Evolutionary conservation across 2,888 invertebrate species (phyloP).

Genomic region (Amblyjoppa proteus): DNA sequence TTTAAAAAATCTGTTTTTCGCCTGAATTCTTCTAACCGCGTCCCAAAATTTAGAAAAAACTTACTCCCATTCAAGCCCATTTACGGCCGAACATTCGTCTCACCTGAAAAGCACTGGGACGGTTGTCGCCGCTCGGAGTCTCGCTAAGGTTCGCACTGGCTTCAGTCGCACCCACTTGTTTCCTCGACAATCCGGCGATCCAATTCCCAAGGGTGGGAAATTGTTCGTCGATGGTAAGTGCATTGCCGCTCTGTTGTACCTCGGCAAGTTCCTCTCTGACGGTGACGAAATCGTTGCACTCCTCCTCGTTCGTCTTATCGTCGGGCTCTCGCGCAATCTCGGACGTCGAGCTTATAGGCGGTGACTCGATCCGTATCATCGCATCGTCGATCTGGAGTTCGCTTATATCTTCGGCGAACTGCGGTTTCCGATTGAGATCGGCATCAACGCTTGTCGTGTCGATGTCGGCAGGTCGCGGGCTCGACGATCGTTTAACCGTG

Average conservation of each 20-base stretch:
- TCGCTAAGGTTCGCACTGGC: slow-evolving; percentile 25
- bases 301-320: slow-evolving; percentile 12
- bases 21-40: too few species aligned
- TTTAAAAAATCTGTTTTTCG: too few species aligned
- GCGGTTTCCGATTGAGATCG: slow-evolving; percentile 28
- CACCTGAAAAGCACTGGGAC: slow-evolving; percentile 58
- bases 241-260: slow-evolving; percentile 2
- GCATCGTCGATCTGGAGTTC: slow-evolving; percentile 17
- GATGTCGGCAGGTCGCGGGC: slow-evolving; percentile 37
- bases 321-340: slow-evolving; percentile 2
- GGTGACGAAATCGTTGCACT: slow-evolving; percentile 21
- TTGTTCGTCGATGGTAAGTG: slow-evolving; percentile 73
- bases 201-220: slow-evolving; percentile 81
- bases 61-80: too few species aligned
- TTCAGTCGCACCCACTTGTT: slow-evolving; percentile 27
- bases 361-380: neutral
- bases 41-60: too few species aligned
- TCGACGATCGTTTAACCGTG: slow-evolving; percentile 47
- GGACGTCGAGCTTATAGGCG: slow-evolving; percentile 42
- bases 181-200: slow-evolving; percentile 75
- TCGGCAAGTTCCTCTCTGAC: slow-evolving; percentile 24
- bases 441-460: slow-evolving; percentile 46
- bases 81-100: neutral
- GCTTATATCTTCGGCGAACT: neutral
- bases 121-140: slow-evolving; percentile 30